Evolutionary conservation across 2,113 vertebrate species (phyloP), one percentile per base, ranked within the genome.

Genomic region (Xiphophorus maculatus): DNA sequence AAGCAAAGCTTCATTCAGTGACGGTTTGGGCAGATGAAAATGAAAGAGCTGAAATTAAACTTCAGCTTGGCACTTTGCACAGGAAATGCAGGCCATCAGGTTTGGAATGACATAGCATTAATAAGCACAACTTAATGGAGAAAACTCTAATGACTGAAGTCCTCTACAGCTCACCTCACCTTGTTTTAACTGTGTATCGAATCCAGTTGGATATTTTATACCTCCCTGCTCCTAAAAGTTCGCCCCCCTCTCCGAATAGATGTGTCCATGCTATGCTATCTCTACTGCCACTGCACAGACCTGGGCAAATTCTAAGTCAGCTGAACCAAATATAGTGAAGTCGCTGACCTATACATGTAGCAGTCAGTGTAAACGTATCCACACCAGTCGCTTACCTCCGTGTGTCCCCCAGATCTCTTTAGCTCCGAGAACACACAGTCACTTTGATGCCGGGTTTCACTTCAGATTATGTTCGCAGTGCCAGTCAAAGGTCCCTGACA

Each of bases 291-390:
- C 2, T 25, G 27, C 48, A 64, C 40, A 64, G 64, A 61, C 32
- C 33, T 64, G 15, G 58, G 37, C 11, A 42, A 22, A 22, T 30
- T 40, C 35, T 63, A 22, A 15, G 28, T 71, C 61, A 69, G 65
- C 30, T 71, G 33, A 37, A 27, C 37, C 44, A 54, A 72, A 81
- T 69, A 75, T 73, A 76, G 67, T 22, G 27, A 32, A 1, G 70
- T 58, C 65, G 62, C 29, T 63, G 62, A 27, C 33, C 27, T 30
- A 10, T 22, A 66, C 27, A 65, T 42, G 60, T 37, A 69, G 37
- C 61, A 63, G 66, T 22, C 69, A 33, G 69, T 68, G 77, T 77
- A 83, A 86, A 58, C 14, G 22, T 71, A 75, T 79, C 63, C 44
- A 63, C 66, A 69, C 27, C 3, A 12, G 1, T 15, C 22, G 37